A percentile compares a stretch with the other conserved stretches of the same genome.
Evolutionary conservation across 2,113 vertebrate genomes (phyloP).

Genomic region (Poeciliopsis retropinna): DNA sequence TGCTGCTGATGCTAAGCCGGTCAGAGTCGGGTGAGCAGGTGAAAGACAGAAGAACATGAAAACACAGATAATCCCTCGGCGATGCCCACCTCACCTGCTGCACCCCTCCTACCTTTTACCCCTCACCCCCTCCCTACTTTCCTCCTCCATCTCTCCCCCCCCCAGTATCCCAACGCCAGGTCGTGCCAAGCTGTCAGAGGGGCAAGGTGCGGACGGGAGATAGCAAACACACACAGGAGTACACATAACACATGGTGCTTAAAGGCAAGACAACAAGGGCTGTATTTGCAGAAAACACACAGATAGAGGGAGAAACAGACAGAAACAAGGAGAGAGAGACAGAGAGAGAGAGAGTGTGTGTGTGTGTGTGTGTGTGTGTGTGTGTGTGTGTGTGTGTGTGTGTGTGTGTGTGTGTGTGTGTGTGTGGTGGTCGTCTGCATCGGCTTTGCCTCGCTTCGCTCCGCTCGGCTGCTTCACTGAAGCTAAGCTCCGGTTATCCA

Average conservation of each 20-base stretch:
- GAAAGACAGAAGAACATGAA: slow-evolving; percentile 77
- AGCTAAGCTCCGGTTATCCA: slow-evolving; percentile 74
- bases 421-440: slow-evolving; percentile 46
- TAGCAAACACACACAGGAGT: slow-evolving; percentile 67
- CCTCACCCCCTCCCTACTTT: slow-evolving; percentile 38
- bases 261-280: slow-evolving; percentile 55
- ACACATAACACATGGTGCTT: slow-evolving; percentile 64
- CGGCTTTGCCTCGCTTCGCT: slow-evolving; percentile 67
- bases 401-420: background rate
- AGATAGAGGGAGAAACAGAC: background rate
- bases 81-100: slow-evolving; percentile 68
- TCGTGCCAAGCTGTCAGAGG: slow-evolving; percentile 71
- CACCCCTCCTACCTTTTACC: slow-evolving; percentile 50
- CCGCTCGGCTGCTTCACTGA: slow-evolving; percentile 69
- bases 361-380: slow-evolving; percentile 3
- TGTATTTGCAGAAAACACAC: slow-evolving; percentile 43
- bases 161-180: slow-evolving; percentile 34
- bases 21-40: slow-evolving; percentile 76
- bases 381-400: background rate
- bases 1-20: slow-evolving; percentile 59
- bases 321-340: background rate
- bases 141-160: slow-evolving; percentile 24
- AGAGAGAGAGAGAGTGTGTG: slow-evolving; percentile 5
- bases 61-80: slow-evolving; percentile 74
- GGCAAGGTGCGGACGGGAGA: slow-evolving; percentile 78